phyloP scores from a whole-genome alignment of 2,888 invertebrate species.

The Aphodius granarius region DNA sequence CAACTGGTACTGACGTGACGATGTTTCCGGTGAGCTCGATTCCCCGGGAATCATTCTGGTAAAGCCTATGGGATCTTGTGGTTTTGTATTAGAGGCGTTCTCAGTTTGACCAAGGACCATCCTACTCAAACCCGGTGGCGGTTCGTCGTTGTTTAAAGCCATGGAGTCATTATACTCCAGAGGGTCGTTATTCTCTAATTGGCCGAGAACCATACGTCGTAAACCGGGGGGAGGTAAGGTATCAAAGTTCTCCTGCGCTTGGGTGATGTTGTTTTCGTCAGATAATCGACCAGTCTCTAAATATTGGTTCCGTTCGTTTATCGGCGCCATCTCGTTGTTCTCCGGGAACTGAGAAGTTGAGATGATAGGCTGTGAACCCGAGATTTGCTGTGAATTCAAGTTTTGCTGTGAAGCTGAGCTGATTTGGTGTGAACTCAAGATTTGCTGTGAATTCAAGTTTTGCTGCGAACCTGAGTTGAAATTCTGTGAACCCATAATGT shows the following conservation, averaged over 20 bases:
- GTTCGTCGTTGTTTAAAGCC: slow-evolving; percentile 57
- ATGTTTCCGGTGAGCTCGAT: slow-evolving; percentile 42
- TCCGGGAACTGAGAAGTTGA: slow-evolving; percentile 31
- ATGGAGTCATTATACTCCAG: too few relatives aligned
- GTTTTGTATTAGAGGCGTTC: slow-evolving; percentile 20
- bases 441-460: not conserved
- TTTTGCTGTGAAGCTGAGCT: too few relatives aligned
- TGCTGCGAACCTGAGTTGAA: too few relatives aligned
- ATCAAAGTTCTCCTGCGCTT: slow-evolving; percentile 45
- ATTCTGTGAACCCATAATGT: too few relatives aligned
- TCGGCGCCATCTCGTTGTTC: slow-evolving; percentile 51
- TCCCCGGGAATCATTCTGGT: slow-evolving; percentile 67
- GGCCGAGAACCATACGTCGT: slow-evolving; percentile 67
- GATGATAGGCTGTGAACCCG: slow-evolving; percentile 14
- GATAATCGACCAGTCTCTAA: slow-evolving; percentile 76
- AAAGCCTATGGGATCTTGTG: slow-evolving; percentile 55
- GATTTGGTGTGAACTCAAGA: not conserved
- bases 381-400: too few relatives aligned
- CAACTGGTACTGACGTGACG: slow-evolving; percentile 16
- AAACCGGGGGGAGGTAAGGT: slow-evolving; percentile 65
- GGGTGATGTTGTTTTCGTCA: slow-evolving; percentile 50
- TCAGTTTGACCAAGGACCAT: slow-evolving; percentile 61
- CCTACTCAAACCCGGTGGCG: slow-evolving; percentile 66
- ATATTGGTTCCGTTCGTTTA: slow-evolving; percentile 74
- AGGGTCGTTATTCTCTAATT: slow-evolving; percentile 56